Conservation (phyloP, 2,797 vertebrate species). For the Gorsachius magnificus region DNA sequence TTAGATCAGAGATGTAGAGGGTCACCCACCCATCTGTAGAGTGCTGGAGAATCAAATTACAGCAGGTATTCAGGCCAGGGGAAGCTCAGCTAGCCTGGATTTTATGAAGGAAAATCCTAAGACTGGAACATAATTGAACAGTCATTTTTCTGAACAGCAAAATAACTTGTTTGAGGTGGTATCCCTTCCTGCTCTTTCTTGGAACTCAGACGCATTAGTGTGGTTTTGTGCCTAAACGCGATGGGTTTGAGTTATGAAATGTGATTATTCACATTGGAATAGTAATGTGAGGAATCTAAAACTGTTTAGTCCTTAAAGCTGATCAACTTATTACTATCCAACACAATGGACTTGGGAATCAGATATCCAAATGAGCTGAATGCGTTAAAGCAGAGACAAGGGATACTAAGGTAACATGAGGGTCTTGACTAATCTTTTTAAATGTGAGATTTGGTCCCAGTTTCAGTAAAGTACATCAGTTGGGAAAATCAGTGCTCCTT, state of each 20-base stretch:
- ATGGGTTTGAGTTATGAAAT: conserved; percentile 61
- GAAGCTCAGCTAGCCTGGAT: background rate
- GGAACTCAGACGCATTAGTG: background rate
- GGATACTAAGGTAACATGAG: background rate
- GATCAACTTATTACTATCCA: conserved; percentile 11
- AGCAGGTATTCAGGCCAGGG: background rate
- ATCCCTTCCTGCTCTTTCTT: background rate
- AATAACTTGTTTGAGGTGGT: background rate
- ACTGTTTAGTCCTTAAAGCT: conserved; percentile 34
- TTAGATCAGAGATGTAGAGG: background rate
- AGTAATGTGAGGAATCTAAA: conserved; percentile 34
- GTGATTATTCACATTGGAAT: conserved; percentile 48
- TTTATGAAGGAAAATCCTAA: background rate
- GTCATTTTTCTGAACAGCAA: background rate
- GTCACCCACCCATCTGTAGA: background rate
- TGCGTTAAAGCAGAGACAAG: background rate
- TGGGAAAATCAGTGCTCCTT: background rate
- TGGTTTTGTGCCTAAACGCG: background rate
- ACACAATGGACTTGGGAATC: background rate
- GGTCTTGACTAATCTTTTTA: background rate
- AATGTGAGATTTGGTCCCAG: accelerated
- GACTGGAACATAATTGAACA: background rate
- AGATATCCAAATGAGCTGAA: background rate
- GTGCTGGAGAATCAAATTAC: background rate
- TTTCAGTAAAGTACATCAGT: background rate